Evolutionary conservation across 2,888 invertebrate species (phyloP).

Genomic region (Drosophila anceps): DNA sequence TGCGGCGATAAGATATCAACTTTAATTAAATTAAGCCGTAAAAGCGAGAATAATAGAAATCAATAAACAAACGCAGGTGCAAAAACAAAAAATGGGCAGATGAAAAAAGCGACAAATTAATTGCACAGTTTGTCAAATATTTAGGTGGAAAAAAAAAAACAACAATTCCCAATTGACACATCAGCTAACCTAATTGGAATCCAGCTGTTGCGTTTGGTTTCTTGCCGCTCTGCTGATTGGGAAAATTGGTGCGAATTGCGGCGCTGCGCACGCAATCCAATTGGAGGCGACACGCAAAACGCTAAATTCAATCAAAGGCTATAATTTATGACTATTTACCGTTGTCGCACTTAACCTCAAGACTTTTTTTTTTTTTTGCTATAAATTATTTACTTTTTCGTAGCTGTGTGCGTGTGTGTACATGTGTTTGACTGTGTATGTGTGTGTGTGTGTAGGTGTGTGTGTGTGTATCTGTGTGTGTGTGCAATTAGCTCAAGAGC

Average conservation of each 20-base stretch:
- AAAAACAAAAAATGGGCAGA: not conserved
- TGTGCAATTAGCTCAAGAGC: slow-evolving; percentile 33
- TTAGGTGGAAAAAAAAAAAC: slow-evolving; percentile 6
- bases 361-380: not conserved
- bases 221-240: slow-evolving; percentile 15
- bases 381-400: not conserved
- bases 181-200: slow-evolving; percentile 43
- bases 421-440: not conserved
- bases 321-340: slow-evolving; percentile 43
- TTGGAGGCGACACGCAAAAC: slow-evolving; percentile 66
- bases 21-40: slow-evolving; percentile 1
- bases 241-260: slow-evolving; percentile 37
- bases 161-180: slow-evolving; percentile 31
- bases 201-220: slow-evolving; percentile 7
- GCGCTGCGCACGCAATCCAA: slow-evolving; percentile 67
- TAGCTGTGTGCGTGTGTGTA: not conserved
- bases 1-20: slow-evolving; percentile 22
- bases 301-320: slow-evolving; percentile 42
- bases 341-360: slow-evolving; percentile 31
- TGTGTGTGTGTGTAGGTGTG: not conserved
- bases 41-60: not conserved
- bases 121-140: not conserved
- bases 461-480: not conserved
- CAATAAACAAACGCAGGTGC: not conserved
- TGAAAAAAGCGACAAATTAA: not conserved